A percentile compares a stretch with the other conserved stretches of the same genome.
phyloP scores from a whole-genome alignment of 2,888 invertebrate genomes.

The Spodoptera littoralis region DNA sequence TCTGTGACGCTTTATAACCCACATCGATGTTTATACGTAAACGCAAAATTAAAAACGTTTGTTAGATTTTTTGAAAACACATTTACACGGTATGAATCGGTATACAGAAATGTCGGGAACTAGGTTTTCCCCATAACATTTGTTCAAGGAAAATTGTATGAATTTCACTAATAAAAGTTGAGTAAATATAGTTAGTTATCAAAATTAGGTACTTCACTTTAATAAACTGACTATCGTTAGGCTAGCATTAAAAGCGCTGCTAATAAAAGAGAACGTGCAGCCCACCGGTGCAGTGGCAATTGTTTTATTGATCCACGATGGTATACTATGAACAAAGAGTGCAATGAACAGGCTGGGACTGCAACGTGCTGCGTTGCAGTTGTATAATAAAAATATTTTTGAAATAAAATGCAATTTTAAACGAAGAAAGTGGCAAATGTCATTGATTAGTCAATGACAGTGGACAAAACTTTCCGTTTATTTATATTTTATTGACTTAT shows the following conservation, averaged over 20 bases:
- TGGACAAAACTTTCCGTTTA: too few species aligned
- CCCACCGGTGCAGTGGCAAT: constrained; percentile 31
- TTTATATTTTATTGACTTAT: too few species aligned
- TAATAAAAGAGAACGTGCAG: background rate
- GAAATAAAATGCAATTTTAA: too few species aligned
- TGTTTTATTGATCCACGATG: constrained; percentile 33
- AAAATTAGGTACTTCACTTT: too few species aligned
- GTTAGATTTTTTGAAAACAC: constrained; percentile 4
- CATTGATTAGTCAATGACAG: too few species aligned
- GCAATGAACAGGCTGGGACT: constrained; percentile 9
- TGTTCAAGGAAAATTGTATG: background rate
- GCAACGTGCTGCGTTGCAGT: background rate
- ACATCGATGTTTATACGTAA: background rate
- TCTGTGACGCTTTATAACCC: background rate
- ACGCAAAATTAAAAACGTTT: constrained; percentile 1
- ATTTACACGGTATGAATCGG: background rate
- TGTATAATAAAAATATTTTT: background rate
- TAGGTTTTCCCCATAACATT: background rate
- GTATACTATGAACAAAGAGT: constrained; percentile 1
- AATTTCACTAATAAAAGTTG: too few species aligned
- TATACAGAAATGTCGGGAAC: background rate
- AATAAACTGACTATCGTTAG: too few species aligned
- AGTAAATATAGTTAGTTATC: too few species aligned
- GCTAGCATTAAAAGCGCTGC: too few species aligned
- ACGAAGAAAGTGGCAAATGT: too few species aligned